Evolutionary conservation across 2,797 vertebrate species (phyloP).

Genomic region (Paguma larvata): DNA sequence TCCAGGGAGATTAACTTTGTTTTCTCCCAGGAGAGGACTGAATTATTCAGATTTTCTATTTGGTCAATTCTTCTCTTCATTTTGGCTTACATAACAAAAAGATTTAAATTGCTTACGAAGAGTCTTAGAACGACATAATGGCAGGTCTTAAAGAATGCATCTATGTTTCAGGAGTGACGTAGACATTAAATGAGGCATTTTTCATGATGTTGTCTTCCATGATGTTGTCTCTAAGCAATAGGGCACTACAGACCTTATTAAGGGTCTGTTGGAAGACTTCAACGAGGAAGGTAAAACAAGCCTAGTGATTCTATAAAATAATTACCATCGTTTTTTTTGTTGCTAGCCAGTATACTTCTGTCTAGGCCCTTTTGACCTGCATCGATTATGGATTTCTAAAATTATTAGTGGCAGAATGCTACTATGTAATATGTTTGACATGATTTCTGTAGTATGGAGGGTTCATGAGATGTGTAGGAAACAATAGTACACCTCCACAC

Average conservation of each 20-base stretch:
- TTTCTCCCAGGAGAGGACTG: constrained; percentile 44
- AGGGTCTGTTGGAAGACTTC: neutral
- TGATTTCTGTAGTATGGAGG: neutral
- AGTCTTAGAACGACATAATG: constrained; percentile 50
- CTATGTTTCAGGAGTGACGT: neutral
- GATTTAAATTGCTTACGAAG: constrained; percentile 53
- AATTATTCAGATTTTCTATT: constrained; percentile 73
- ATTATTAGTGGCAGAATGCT: neutral
- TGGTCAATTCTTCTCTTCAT: constrained; percentile 41
- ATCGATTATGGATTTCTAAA: constrained; percentile 20
- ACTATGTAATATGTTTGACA: neutral
- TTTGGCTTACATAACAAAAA: constrained; percentile 47
- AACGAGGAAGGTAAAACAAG: constrained; percentile 10
- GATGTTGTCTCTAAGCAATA: neutral
- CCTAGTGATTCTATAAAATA: constrained; percentile 48
- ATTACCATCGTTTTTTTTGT: constrained; percentile 20
- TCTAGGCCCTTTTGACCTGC: neutral
- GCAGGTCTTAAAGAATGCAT: neutral
- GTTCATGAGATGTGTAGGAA: neutral
- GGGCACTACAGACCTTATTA: neutral
- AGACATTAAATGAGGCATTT: neutral
- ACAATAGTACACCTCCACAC: neutral
- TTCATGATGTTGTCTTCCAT: neutral
- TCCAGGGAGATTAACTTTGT: constrained; percentile 11
- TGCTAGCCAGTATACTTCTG: neutral